Evolutionary conservation across 2,888 invertebrate species (phyloP).

Genomic region (Lasioglossum figueresi): DNA sequence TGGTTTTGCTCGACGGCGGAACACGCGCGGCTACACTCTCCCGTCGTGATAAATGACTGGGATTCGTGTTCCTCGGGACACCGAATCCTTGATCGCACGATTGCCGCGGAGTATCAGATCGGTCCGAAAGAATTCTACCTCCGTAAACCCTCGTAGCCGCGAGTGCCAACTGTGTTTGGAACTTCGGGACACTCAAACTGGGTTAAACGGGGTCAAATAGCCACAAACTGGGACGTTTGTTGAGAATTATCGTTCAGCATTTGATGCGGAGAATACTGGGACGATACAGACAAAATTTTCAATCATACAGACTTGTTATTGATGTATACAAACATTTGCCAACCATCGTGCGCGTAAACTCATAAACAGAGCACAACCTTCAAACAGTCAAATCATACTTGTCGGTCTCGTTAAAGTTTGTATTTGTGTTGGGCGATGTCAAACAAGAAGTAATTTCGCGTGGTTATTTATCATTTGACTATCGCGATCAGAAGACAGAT

Average conservation of each 20-base stretch:
- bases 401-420: background rate
- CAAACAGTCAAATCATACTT: background rate
- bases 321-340: background rate
- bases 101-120: background rate
- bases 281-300: background rate
- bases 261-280: background rate
- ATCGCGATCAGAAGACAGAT: background rate
- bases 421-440: background rate
- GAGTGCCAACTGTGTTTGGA: background rate
- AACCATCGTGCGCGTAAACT: background rate
- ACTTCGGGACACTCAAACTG: background rate
- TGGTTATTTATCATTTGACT: background rate
- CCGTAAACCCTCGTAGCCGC: background rate
- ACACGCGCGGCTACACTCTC: constrained; percentile 3
- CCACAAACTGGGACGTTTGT: background rate
- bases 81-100: constrained; percentile 2
- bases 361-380: background rate
- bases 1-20: constrained; percentile 48
- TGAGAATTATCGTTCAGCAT: background rate
- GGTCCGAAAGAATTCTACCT: background rate
- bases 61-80: constrained; percentile 33
- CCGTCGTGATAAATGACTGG: constrained; percentile 32
- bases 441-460: background rate
- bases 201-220: background rate
- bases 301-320: background rate